phyloP scores from a whole-genome alignment of 2,888 invertebrate genomes.

The Apantesis nais region DNA sequence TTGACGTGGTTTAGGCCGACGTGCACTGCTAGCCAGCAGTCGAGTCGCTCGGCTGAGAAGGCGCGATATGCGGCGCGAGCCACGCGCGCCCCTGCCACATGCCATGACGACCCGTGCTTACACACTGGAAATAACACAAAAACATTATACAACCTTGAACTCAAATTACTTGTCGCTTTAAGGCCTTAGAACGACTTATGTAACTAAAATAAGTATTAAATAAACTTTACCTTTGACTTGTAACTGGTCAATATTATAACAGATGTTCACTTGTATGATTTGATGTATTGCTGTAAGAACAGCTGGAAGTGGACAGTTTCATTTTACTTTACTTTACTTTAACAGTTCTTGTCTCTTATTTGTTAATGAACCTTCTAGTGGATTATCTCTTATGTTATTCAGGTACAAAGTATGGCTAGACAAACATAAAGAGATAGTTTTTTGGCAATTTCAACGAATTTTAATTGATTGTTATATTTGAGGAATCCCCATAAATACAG shows the following conservation, averaged over 20 bases:
- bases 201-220: not conserved
- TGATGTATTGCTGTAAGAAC: not conserved
- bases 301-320: not conserved
- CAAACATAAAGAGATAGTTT: not conserved
- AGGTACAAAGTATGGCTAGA: not conserved
- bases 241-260: not conserved
- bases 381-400: not conserved
- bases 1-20: slow-evolving; percentile 98
- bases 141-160: slow-evolving; percentile 14
- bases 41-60: slow-evolving; percentile 94
- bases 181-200: not conserved
- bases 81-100: slow-evolving; percentile 93
- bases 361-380: not conserved
- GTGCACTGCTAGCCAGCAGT: slow-evolving; percentile 95
- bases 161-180: not conserved
- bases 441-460: not conserved
- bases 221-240: slow-evolving; percentile 10
- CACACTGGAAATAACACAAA: slow-evolving; percentile 88
- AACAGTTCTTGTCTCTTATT: not conserved
- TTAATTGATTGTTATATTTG: not conserved
- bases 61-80: slow-evolving; percentile 93
- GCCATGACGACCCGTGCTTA: slow-evolving; percentile 96
- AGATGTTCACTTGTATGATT: not conserved
- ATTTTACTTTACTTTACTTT: not conserved
- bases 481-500: too few relatives aligned